Base-by-base conservation (phyloP, 1,140 invertebrate genomes). In the Trigoniulus corallinus region DNA sequence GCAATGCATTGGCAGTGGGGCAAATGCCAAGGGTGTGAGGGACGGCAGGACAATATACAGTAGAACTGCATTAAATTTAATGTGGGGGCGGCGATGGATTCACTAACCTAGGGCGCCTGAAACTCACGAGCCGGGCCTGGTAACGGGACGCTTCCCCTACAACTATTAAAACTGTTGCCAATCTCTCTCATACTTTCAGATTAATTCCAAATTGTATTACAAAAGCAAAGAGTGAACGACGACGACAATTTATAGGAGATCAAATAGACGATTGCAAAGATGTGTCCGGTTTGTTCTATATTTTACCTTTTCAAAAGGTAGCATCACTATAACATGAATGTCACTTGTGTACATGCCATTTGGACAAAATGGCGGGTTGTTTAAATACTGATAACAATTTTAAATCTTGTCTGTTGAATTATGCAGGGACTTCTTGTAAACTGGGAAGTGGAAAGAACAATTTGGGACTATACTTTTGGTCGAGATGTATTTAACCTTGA, bases 181-280 rank as follows among this genome's bases (percentile, higher is more conserved):
- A 24, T 44, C 15, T 7, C 7, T 44, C 24, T 7, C 7, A 21
- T 44, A 44, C 7, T 44, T 44, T 7, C 42, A 44, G 84, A 62
- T 60, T 88, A 15, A 76, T 97, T 57, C 89, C 91, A 2, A 99
- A 99, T 67, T 92, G 88, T 59, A 88, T 98, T 27, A 93, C 93
- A 75, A 99, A 99, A 75, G 89, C 91, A 0, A 97, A 97, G 68
- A 92, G 84, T 58, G 94, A 98, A 64, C 69, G 88, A 47, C 77
- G 92, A 1, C 74, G 94, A 51, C 80, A 88, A 1, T 99, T 97
- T 64, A 80, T 98, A 42, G 93, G 86, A 0, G 82, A 86, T 66
- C 88, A 88, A 70, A 80, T 96, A 21, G 86, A 96, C 53, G 93
- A 98, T 56, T 98, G 93, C 62, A 75, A 92, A 44, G 95, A 99